phyloP scores from a whole-genome alignment of 2,888 invertebrate species.

The Sinopyrophorus schimmeli region DNA sequence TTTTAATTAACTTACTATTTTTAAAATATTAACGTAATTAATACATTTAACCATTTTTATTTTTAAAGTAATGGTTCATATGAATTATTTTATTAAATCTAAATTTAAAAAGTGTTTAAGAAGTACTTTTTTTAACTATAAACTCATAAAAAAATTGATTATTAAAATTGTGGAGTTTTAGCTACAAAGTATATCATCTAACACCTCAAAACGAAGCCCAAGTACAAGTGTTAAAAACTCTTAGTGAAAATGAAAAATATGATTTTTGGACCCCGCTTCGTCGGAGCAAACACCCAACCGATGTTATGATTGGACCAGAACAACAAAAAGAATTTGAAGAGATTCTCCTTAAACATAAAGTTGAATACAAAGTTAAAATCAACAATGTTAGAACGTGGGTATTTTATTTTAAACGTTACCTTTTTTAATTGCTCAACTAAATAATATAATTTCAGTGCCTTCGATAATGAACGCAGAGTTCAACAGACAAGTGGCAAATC shows the following conservation, averaged over 20 bases:
- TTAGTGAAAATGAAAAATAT: conserved; percentile 38
- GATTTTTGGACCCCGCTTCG: conserved; percentile 49
- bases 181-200: conserved; percentile 54
- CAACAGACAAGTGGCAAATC: too few species aligned
- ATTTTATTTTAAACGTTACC: conserved; percentile 10
- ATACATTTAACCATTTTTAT: too few species aligned
- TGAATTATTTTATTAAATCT: too few species aligned
- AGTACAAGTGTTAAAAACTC: conserved; percentile 42
- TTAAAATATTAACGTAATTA: too few species aligned
- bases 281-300: conserved; percentile 52
- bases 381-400: conserved; percentile 58
- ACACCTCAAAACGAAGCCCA: conserved; percentile 46
- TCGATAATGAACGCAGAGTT: too few species aligned
- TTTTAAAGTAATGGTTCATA: too few species aligned
- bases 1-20: too few species aligned
- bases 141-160: too few species aligned
- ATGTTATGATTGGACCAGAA: conserved; percentile 54
- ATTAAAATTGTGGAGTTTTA: too few species aligned
- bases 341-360: conserved; percentile 47
- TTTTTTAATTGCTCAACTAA: too few species aligned
- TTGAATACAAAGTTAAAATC: conserved; percentile 53
- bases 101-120: too few species aligned
- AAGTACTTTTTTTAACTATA: too few species aligned
- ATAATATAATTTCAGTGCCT: conserved; percentile 10
- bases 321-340: conserved; percentile 48